Base-by-base conservation (phyloP, 2,888 invertebrate species). In the Amorpha juglandis region DNA sequence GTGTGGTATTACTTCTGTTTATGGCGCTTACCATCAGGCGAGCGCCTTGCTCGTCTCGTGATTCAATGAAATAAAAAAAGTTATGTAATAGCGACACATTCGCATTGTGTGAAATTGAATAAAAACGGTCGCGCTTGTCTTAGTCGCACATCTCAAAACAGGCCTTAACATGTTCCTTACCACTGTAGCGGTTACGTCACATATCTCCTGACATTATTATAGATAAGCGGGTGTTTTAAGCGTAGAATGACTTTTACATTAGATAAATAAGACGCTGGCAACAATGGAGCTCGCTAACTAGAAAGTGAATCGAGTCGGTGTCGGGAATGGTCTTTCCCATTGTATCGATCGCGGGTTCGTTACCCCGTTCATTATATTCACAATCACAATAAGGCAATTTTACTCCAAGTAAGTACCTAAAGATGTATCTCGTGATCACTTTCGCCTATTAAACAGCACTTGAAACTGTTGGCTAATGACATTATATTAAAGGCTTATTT, bases 231-330 rank as follows among this genome's bases (percentile, higher is more conserved):
- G 16, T 42, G 42, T 50, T 78, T 78, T 70, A 75, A 79, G 79
- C 71, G 76, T 74, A 70, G 79, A 87, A 84, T 82, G 78, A 84
- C 82, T 87, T 86, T 84, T 83, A 84, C 85, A 86, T 88, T 83
- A 86, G 83, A 88, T 87, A 87, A 86, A 90, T 89, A 89, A 89
- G 80, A 84, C 77, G 76, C 80, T 75, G 76, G 83, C 82, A 89
- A 90, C 90, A 92, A 91, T 89, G 82, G 89, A 78, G 79, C 77
- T 79, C 81, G 81, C 84, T 85, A 87, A 87, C 87, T 90, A 90
- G 88, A 91, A 91, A 91, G 90, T 91, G 87, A 89, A 85, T 83
- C 85, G 84, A 79, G 80, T 80, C 81, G 82, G 79, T 81, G 82
- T 81, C 78, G 82, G 82, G 86, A 88, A 86, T 87, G 84, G 84